Conservation (phyloP, 1,140 invertebrate genomes). For the Drosophila biarmipes region DNA sequence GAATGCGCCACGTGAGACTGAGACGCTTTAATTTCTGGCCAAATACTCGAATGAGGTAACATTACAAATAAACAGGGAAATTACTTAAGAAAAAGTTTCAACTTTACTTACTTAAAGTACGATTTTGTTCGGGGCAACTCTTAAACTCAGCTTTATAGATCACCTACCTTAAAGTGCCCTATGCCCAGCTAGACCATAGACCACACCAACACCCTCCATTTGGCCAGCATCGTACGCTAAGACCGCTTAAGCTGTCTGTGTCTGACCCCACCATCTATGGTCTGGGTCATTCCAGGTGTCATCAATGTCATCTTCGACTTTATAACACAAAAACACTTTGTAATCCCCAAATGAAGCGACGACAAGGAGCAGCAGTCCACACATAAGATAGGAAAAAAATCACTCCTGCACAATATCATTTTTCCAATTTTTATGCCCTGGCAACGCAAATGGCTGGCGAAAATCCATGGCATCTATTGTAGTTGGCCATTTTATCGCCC, state of each 20-base stretch:
- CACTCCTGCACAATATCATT: slow-evolving; percentile 24
- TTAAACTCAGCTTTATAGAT: no score
- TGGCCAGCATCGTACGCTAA: slow-evolving; percentile 33
- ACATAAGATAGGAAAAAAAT: slow-evolving; percentile 11
- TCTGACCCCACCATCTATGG: slow-evolving; percentile 19
- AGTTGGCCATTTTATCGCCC: slow-evolving; percentile 72
- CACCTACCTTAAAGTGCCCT: no score
- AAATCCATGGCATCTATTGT: slow-evolving; percentile 53
- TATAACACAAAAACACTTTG: slow-evolving; percentile 83
- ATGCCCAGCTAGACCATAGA: no score
- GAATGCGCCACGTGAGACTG: slow-evolving; percentile 34
- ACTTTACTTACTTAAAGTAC: not conserved
- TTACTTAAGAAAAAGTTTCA: not conserved
- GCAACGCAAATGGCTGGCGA: slow-evolving; percentile 5
- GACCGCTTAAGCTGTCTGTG: slow-evolving; percentile 61
- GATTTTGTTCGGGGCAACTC: no score
- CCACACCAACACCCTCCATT: not conserved
- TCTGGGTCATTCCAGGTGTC: slow-evolving; percentile 73
- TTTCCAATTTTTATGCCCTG: slow-evolving; percentile 24
- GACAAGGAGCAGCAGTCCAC: slow-evolving; percentile 20
- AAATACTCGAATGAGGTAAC: not conserved
- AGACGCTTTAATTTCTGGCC: slow-evolving; percentile 20
- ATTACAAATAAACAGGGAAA: not conserved
- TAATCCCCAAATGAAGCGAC: slow-evolving; percentile 82
- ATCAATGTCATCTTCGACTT: slow-evolving; percentile 82